Conservation (phyloP, 1,140 invertebrate genomes). For the Wasmannia auropunctata region DNA sequence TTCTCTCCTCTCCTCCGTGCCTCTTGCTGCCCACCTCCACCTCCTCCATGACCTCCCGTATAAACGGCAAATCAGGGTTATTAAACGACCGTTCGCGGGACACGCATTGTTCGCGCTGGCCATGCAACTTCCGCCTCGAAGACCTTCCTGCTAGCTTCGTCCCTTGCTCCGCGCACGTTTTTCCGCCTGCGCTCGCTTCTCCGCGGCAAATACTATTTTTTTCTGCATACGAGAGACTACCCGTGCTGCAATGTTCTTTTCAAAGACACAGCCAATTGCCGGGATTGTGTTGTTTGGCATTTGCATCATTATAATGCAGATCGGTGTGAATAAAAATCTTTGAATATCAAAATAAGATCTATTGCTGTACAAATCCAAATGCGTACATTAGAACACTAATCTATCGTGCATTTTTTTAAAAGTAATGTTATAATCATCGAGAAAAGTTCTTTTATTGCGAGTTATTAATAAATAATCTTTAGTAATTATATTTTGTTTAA, state of each 20-base stretch:
- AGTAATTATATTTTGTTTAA: background rate
- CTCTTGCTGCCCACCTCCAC: constrained; percentile 18
- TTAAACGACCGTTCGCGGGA: constrained; percentile 75
- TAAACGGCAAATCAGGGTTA: constrained; percentile 79
- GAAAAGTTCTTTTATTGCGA: background rate
- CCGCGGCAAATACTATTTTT: background rate
- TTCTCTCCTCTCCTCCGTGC: constrained; percentile 26
- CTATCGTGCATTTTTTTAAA: background rate
- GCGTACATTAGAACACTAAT: background rate
- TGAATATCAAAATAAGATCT: background rate
- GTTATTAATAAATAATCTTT: background rate
- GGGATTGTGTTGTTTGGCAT: background rate
- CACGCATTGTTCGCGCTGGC: constrained; percentile 65
- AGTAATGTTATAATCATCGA: background rate
- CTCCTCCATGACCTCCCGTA: constrained; percentile 69
- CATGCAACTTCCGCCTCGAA: constrained; percentile 72
- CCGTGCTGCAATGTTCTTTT: background rate
- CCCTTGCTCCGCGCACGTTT: background rate
- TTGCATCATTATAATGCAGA: background rate
- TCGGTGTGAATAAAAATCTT: background rate
- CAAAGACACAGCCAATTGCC: background rate
- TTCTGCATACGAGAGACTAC: background rate
- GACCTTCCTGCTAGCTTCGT: constrained; percentile 62
- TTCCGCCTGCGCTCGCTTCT: constrained; percentile 30
- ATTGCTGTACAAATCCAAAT: background rate